A percentile compares a stretch with the other conserved stretches of the same genome.
Evolutionary conservation across 2,888 invertebrate genomes (phyloP).

Genomic region (Volucella zonaria): DNA sequence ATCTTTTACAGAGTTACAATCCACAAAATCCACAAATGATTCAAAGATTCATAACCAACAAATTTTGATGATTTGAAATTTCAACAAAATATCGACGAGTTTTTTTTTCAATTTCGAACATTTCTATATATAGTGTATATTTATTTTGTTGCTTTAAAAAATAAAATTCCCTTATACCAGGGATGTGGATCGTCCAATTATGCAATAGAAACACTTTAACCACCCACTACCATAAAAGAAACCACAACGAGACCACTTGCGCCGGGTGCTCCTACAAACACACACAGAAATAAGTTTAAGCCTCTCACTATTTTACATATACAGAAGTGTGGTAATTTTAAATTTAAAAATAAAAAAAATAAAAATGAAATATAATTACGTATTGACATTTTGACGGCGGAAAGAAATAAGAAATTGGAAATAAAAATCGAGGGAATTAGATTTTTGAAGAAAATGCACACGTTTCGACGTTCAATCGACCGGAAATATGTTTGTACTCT

Average conservation of each 20-base stretch:
- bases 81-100: background rate
- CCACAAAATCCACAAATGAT: background rate
- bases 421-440: conserved; percentile 2
- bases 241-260: conserved; percentile 22
- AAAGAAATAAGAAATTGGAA: too few relatives aligned
- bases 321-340: background rate
- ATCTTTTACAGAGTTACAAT: background rate
- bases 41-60: background rate
- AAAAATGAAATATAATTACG: conserved; percentile 45
- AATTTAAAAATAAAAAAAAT: background rate
- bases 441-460: conserved; percentile 56
- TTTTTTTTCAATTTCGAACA: conserved; percentile 7
- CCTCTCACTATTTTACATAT: conserved; percentile 6
- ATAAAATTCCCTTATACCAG: background rate
- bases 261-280: conserved; percentile 45
- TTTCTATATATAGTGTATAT: background rate
- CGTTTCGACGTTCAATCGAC: conserved; percentile 43
- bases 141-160: background rate
- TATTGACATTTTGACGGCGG: conserved; percentile 50
- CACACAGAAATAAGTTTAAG: background rate
- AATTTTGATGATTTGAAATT: background rate
- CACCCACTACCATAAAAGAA: conserved; percentile 35
- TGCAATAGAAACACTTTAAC: conserved; percentile 45
- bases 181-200: conserved; percentile 37
- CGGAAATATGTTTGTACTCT: conserved; percentile 65